Evolutionary conservation across 2,113 vertebrate genomes (phyloP).

Genomic region (Copsychus sechellarum): DNA sequence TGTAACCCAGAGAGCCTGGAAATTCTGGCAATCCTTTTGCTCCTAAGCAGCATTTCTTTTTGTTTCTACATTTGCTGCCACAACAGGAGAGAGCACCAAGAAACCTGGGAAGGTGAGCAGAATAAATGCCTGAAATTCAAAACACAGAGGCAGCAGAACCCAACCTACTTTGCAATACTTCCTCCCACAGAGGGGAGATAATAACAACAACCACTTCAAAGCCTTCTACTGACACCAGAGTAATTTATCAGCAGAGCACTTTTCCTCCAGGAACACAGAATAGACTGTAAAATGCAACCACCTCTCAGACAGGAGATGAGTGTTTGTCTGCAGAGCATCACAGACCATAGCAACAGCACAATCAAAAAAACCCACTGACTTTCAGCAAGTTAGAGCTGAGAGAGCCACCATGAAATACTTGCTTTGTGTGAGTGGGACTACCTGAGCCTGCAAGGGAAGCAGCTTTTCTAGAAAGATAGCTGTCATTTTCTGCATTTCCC

Average conservation of each 20-base stretch:
- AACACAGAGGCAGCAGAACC: neutral
- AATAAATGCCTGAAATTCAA: neutral
- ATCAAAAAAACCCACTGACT: neutral
- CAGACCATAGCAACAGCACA: neutral
- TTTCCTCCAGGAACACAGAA: neutral
- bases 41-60: neutral
- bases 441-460: neutral
- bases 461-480: neutral
- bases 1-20: neutral
- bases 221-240: neutral
- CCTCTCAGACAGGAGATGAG: neutral
- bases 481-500: neutral
- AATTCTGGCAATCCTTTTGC: neutral
- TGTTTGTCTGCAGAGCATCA: neutral
- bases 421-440: neutral
- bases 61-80: neutral
- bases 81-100: neutral
- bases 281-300: neutral
- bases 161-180: neutral
- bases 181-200: neutral
- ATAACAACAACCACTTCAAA: rapidly evolving
- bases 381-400: neutral
- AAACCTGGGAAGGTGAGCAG: neutral
- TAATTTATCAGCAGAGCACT: neutral
- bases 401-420: rapidly evolving